Evolutionary conservation across 2,797 vertebrate genomes (phyloP), one percentile per base, ranked within the genome.

Genomic region (Astyanax mexicanus): DNA sequence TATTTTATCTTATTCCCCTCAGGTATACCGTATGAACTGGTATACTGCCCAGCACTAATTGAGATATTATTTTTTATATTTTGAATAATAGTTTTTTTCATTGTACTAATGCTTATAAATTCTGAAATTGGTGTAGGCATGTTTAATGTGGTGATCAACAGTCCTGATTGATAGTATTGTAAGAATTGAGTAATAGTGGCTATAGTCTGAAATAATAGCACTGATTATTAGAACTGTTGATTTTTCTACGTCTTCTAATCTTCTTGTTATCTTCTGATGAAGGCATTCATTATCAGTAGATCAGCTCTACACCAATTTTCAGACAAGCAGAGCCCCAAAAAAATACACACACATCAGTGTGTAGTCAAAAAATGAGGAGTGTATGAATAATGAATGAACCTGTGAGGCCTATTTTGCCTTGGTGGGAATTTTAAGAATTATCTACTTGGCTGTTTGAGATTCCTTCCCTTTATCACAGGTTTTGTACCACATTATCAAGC

Each of bases 341-440:
- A 61, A 57, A 25, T 29, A 47, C 27, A 47, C 57, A 27, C 29
- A 49, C 29, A 47, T 38, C 15, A n/a, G 13, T 35, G 5, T 49
- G 27, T 49, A 23, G 23, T 58, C n/a, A 17, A 42, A 58, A 71
- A 44, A 19, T 13, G 27, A 35, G 35, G 1, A 13, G 27, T 15
- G 27, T 47, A 51, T 27, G 23, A 60, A 58, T 57, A 21, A 58
- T 70, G 27, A 70, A 57, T 44, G n/a, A 27, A 71, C 32, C 29
- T 2, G 29, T 2, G 29, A 32, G 29, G 29, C 2, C 29, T 2
- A 32, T 2, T 32, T 29, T 62, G 21, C 13, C 47, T 55, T 55
- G 52, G 21, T 71, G 29, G 23, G 52, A 57, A n/a, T 57, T 70
- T 27, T 2, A 57, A 12, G 15, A 70, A 40, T 51, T 10, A 23